Percentiles rank a stretch among this genome's conserved stretches.
Conservation (phyloP, 2,113 vertebrate genomes). For the Nothobranchius furzeri region DNA sequence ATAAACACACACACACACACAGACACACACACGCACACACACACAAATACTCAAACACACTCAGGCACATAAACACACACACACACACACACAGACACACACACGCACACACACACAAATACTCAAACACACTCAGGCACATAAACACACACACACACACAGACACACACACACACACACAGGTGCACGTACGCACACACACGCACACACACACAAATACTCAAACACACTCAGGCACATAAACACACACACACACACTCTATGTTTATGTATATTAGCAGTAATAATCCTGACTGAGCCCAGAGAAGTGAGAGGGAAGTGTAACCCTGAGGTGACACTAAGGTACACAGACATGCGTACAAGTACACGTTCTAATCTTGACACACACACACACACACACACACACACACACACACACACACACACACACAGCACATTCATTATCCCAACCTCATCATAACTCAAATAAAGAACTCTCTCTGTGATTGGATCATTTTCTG, state of each 20-base stretch:
- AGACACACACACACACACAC: too few species aligned
- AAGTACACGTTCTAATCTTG: slow-evolving; percentile 18
- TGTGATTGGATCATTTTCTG: slow-evolving; percentile 68
- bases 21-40: too few species aligned
- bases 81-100: too few species aligned
- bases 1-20: too few species aligned
- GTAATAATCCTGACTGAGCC: slow-evolving; percentile 48
- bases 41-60: too few species aligned
- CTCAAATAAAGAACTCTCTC: slow-evolving; percentile 31
- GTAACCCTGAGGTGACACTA: slow-evolving; percentile 9
- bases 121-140: too few species aligned
- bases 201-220: too few species aligned
- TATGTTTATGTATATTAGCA: slow-evolving; percentile 34
- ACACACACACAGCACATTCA: slow-evolving; percentile 36
- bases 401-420: slow-evolving; percentile 52
- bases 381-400: slow-evolving; percentile 54
- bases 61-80: too few species aligned
- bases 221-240: background rate
- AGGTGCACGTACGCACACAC: too few species aligned
- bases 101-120: too few species aligned
- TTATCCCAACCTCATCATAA: slow-evolving; percentile 49
- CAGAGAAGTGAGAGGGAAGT: slow-evolving; percentile 31
- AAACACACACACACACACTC: background rate
- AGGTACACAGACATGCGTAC: background rate
- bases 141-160: too few species aligned